Base-by-base conservation (phyloP, 2,888 invertebrate species). In the Chymomyza caudatula region DNA sequence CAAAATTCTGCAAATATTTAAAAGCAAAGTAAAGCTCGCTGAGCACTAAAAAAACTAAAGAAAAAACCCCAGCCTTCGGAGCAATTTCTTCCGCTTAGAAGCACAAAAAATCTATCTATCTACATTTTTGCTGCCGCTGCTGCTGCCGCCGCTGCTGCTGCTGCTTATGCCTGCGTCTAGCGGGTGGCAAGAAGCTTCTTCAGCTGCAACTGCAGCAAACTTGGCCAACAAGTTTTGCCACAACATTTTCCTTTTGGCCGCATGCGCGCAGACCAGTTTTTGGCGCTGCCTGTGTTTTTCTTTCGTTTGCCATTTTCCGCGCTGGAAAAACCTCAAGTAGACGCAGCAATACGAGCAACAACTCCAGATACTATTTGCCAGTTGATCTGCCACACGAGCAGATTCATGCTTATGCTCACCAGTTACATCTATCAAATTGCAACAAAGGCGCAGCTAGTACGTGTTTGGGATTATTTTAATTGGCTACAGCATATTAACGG, bases 401-500 rank as follows among this genome's bases (percentile, higher is more conserved):
- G n/a, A n/a, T n/a, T n/a, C 29, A 37, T 37, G 29, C 29, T 37
- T 37, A 37, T 37, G 44, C 44, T 5, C 13, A 11, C 4, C 13
- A 44, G 11, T 47, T 47, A 8, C 29, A 37, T 19, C 47, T 19
- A 47, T 47, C 47, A 47, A 47, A 47, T 17, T 37, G 19, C 47
- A 47, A 47, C 47, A 47, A 47, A 47, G 19, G 19, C 15, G 47
- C 47, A 47, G 17, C 47, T 47, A 17, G 74, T 85, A 77, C 80
- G 84, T 80, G 86, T 77, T 83, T 85, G 70, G 77, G 77, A 83
- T 85, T 83, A 79, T 70, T 77, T 80, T 72, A 71, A 67, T 75
- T 69, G 81, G 78, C 70, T 68, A 62, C 69, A 65, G 54, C 29
- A 37, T 37, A 37, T 37, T 37, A 2, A 11, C 29, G 29, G 29